Base-by-base conservation (phyloP, 2,113 vertebrate genomes). In the Pionites leucogaster region DNA sequence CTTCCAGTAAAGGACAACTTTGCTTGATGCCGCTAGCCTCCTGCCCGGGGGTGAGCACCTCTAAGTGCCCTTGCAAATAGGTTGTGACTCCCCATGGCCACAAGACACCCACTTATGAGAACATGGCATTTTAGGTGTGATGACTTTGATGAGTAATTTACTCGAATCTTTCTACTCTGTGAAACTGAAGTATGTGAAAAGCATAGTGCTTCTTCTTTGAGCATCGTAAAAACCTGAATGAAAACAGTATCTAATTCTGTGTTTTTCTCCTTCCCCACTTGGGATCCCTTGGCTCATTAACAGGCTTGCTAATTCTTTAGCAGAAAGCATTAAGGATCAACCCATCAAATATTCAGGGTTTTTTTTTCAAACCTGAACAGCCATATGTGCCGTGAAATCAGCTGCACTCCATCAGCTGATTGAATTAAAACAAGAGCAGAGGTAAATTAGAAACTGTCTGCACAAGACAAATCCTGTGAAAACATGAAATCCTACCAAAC, bases 361-460 rank as follows among this genome's bases (percentile, higher is more conserved):
- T 89, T 94, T 82, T 72, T 94, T 82, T 65, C 83, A 87, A 94
- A 92, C 67, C 37, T 82, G 80, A 93, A 72, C 86, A 96, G 81
- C 92, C 92, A 80, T 94, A 89, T 96, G 88, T 91, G 92, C 95
- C 2, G 10, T 79, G 95, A 96, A 96, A 96, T 96, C 95, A 96
- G 95, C 95, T 95, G 88, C 88, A 95, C 96, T 91, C 88, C 83
- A 77, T 95, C 95, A 96, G 88, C 88, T 95, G 93, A 95, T 85
- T 93, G 95, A 95, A 96, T 97, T 97, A 92, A 97, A 96, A 95
- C 91, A 93, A 96, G 86, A 96, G 81, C 80, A 93, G 86, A 85
- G 92, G 95, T 93, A 97, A 96, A 96, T 97, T 95, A 94, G 70
- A 92, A 96, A 82, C 95, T 89, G 81, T 93, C 95, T 95, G 83